A percentile compares a stretch with the other conserved stretches of the same genome.
Evolutionary conservation across 1,140 invertebrate species (phyloP).

Genomic region (Macrosteles quadrilineatus): DNA sequence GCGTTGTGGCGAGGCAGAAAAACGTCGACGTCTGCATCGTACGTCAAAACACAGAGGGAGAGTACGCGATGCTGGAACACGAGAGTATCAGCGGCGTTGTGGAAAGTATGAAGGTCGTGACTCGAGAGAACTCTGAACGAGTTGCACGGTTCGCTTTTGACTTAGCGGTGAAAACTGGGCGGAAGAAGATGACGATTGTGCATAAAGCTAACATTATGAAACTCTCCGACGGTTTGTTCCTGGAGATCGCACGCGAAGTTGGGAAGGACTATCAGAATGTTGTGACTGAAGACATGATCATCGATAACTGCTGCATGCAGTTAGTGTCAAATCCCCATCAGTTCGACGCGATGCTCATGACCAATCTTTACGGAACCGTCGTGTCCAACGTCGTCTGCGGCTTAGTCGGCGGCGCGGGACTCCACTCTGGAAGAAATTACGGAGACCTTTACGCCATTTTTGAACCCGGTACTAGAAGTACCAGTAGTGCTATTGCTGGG

Average conservation of each 20-base stretch:
- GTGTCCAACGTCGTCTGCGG: conserved; percentile 97
- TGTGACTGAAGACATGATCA: conserved; percentile 94
- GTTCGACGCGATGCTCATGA: conserved; percentile 99
- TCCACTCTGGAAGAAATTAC: conserved; percentile 94
- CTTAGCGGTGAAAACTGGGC: conserved; percentile 82
- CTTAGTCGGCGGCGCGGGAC: conserved; percentile 92
- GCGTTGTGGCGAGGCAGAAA: conserved; percentile 82
- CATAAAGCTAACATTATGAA: conserved; percentile 99
- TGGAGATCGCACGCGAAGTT: conserved; percentile 82
- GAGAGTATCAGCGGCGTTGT: conserved; percentile 92
- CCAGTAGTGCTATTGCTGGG: conserved; percentile 87
- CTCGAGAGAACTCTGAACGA: conserved; percentile 86
- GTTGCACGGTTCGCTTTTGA: conserved; percentile 96
- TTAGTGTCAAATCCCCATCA: conserved; percentile 96
- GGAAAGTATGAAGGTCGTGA: conserved; percentile 97
- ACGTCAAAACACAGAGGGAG: conserved; percentile 93
- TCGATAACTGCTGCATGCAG: conserved; percentile 97
- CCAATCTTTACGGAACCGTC: conserved; percentile 98
- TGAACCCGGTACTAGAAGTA: conserved; percentile 93
- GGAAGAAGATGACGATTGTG: conserved; percentile 94
- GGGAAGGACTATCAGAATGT: conserved; percentile 96
- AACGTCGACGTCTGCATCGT: conserved; percentile 94
- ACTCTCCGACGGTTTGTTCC: conserved; percentile 92
- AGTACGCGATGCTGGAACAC: conserved; percentile 97
- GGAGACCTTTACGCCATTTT: conserved; percentile 95